Conservation (phyloP, 2,113 vertebrate species). For the Oriolus oriolus region DNA sequence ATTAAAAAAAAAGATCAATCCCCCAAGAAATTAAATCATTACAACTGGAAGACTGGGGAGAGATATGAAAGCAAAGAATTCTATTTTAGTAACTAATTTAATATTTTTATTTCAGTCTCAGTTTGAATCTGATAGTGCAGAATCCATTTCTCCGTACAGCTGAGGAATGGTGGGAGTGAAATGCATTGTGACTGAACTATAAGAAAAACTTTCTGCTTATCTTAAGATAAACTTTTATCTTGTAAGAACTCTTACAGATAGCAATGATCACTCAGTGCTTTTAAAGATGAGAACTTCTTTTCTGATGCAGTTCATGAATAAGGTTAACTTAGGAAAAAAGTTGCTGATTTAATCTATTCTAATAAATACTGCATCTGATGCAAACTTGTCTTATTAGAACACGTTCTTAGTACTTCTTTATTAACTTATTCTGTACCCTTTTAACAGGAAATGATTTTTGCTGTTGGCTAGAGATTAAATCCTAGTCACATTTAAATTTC, state of each 20-base stretch:
- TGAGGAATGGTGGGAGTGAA: not conserved
- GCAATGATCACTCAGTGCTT: not conserved
- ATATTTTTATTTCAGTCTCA: not conserved
- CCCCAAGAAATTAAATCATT: accelerated
- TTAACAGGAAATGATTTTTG: not conserved
- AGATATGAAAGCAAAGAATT: not conserved
- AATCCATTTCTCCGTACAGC: not conserved
- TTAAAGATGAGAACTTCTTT: not conserved
- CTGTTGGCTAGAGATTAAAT: not conserved
- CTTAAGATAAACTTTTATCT: not conserved
- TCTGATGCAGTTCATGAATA: not conserved
- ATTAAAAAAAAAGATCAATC: not conserved
- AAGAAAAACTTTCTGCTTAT: not conserved
- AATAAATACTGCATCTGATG: not conserved
- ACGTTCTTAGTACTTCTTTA: not conserved
- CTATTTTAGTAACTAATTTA: not conserved
- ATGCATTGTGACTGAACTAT: not conserved
- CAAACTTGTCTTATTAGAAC: not conserved
- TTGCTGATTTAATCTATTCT: not conserved
- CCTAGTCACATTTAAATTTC: not conserved
- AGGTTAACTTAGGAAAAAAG: not conserved
- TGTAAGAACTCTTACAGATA: not conserved
- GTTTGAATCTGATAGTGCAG: not conserved
- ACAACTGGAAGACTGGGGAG: not conserved
- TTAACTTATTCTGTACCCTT: not conserved